These are phyloP conservation scores for Agonopterix subpropinquella DNA, from an alignment of 2,888 invertebrate genomes.

Conservation along the genomic window DNA sequence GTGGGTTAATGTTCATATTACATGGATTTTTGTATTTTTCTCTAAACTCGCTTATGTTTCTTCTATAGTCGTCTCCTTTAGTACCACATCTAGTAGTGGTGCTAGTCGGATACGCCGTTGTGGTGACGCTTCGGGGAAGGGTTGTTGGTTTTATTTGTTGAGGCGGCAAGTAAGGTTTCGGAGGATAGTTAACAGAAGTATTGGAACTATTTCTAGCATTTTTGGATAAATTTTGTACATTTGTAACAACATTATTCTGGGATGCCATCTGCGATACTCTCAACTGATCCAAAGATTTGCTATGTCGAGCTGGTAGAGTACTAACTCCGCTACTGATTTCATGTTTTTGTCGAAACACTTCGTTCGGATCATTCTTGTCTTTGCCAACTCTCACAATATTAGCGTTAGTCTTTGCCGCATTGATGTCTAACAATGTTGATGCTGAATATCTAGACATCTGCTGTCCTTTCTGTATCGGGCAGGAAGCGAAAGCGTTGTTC, in stretches of 20 bases:
- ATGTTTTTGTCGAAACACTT: conserved; percentile 52
- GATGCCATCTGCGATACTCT: conserved; percentile 72
- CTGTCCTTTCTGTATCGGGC: conserved; percentile 63
- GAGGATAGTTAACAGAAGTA: conserved; percentile 66
- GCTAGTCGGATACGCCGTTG: conserved; percentile 60
- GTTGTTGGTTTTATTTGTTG: conserved; percentile 67
- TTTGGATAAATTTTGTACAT: conserved; percentile 47
- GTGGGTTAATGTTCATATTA: conserved; percentile 47
- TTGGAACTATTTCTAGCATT: conserved; percentile 56
- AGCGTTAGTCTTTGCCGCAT: conserved; percentile 39
- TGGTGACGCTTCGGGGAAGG: conserved; percentile 66
- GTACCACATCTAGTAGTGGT: conserved; percentile 57
- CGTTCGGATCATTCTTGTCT: conserved; percentile 44
- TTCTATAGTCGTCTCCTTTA: conserved; percentile 73
- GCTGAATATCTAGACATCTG: conserved; percentile 76
- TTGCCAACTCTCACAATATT: conserved; percentile 42
- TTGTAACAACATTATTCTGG: conserved; percentile 22
- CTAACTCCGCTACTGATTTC: conserved; percentile 66
- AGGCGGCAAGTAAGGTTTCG: conserved; percentile 54
- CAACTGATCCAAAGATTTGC: conserved; percentile 88
- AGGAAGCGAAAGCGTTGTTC: conserved; percentile 58
- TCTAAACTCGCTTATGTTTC: conserved; percentile 78
- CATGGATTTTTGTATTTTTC: conserved; percentile 78
- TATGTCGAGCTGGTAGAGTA: conserved; percentile 82
- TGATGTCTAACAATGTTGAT: conserved; percentile 72